phyloP scores from a whole-genome alignment of 2,797 vertebrate species.

The Loriculus beryllinus region DNA sequence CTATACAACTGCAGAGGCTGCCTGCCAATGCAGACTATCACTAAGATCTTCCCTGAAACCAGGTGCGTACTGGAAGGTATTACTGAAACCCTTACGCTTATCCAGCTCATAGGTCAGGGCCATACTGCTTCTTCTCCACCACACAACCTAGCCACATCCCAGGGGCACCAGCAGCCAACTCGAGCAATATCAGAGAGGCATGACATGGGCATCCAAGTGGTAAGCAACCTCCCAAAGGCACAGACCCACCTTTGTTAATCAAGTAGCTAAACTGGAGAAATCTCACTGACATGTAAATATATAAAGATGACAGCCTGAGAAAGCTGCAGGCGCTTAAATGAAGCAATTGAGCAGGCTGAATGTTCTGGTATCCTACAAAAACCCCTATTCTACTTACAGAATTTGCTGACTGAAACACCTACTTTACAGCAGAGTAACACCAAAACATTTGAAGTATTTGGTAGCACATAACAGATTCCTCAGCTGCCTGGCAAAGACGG shows the following conservation, averaged over 20 bases:
- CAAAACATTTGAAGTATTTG: background rate
- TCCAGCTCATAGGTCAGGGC: background rate
- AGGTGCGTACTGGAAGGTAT: background rate
- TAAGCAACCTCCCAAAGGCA: background rate
- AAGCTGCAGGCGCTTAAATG: background rate
- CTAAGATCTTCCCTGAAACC: background rate
- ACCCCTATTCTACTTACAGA: background rate
- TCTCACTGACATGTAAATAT: background rate
- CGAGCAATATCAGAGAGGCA: background rate
- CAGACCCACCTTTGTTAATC: background rate
- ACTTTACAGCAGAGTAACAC: background rate
- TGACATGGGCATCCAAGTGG: accelerated
- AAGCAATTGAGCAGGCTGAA: background rate
- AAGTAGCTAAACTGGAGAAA: background rate
- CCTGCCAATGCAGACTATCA: background rate
- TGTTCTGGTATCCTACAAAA: background rate
- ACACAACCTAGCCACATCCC: background rate
- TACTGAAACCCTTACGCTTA: background rate
- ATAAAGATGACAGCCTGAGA: background rate
- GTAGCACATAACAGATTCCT: background rate
- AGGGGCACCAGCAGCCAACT: background rate
- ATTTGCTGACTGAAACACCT: background rate
- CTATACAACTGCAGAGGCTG: background rate
- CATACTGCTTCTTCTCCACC: background rate
- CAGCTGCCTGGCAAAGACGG: background rate